These are phyloP conservation scores for Corvus cornix DNA, from an alignment of 2,113 vertebrate genomes.

Conservation along the genomic window DNA sequence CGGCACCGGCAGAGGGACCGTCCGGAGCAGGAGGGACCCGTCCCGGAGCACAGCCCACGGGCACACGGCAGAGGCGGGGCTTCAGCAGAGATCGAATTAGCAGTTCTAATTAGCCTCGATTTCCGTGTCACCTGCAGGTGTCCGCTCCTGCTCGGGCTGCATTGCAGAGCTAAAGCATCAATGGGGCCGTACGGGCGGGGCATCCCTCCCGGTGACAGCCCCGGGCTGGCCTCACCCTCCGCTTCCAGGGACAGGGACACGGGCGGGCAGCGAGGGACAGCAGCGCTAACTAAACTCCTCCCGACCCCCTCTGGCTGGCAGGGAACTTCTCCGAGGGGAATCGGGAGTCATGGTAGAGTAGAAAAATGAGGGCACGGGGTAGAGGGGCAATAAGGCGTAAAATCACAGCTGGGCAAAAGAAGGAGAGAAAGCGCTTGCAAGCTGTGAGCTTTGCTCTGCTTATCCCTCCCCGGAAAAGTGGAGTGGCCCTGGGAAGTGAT, in stretches of 20 bases:
- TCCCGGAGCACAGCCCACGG: not conserved
- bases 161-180: not conserved
- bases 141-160: not conserved
- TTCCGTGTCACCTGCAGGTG: not conserved
- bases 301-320: not conserved
- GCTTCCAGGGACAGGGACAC: no score
- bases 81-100: constrained; percentile 21
- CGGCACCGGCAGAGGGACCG: not conserved
- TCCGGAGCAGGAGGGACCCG: not conserved
- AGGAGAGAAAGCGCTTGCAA: not conserved
- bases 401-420: not conserved
- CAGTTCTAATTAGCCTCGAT: not conserved
- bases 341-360: not conserved
- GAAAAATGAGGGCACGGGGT: not conserved
- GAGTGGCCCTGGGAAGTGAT: not conserved
- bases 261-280: not conserved
- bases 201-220: not conserved
- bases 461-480: not conserved
- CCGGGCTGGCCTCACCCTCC: not conserved
- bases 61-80: not conserved
- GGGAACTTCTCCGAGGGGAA: not conserved
- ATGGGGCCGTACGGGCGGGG: rapidly evolving
- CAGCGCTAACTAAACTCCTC: not conserved
- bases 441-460: not conserved
- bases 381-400: not conserved